phyloP scores from a whole-genome alignment of 1,140 invertebrate species.

The Heliothis virescens region DNA sequence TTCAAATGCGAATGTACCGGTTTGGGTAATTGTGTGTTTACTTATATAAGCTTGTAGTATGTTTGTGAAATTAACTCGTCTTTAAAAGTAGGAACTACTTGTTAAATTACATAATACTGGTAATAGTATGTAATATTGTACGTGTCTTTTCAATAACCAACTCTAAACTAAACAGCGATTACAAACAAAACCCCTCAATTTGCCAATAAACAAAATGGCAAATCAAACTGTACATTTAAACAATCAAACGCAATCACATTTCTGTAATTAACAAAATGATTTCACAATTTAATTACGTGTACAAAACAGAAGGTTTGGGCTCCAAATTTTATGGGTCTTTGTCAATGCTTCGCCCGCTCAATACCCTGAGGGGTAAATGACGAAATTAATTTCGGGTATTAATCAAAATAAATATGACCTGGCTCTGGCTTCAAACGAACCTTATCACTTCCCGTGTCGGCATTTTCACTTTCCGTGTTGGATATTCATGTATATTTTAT shows the following conservation, averaged over 20 bases:
- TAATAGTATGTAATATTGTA: no score
- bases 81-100: no score
- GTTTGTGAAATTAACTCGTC: no score
- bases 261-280: conserved; percentile 48
- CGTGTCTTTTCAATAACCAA: neutral
- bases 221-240: conserved; percentile 41
- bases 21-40: neutral
- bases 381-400: conserved; percentile 33
- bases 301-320: neutral
- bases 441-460: neutral
- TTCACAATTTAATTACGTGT: conserved; percentile 48
- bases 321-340: conserved; percentile 49
- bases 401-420: conserved; percentile 22
- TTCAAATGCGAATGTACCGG: neutral
- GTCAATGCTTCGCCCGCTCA: conserved; percentile 29
- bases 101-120: no score
- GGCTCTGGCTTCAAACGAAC: conserved; percentile 5
- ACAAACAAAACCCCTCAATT: conserved; percentile 5
- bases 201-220: conserved; percentile 10
- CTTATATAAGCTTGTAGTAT: no score
- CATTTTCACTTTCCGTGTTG: conserved; percentile 1
- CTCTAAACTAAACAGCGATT: neutral
- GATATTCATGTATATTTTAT: neutral
- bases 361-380: conserved; percentile 28
- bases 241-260: conserved; percentile 48